Conservation (phyloP, 1,140 invertebrate genomes). For the Chironomus striatipennis region DNA sequence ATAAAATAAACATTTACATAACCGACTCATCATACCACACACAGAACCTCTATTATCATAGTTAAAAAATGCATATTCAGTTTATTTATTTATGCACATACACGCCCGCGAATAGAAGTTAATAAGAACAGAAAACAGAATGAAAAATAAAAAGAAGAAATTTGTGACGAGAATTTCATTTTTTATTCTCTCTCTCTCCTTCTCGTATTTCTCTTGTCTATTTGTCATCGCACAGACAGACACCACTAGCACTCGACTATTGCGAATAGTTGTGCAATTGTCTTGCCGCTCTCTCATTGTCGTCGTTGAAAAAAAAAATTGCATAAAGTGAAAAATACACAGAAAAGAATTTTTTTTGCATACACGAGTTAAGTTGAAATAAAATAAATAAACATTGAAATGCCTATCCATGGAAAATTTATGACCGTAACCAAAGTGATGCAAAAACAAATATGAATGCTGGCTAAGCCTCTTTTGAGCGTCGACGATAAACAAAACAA, state of each 20-base stretch:
- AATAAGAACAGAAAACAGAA: not conserved
- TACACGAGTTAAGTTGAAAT: not conserved
- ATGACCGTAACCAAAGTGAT: conserved; percentile 5
- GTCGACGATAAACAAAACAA: not conserved
- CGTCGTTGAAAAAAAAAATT: not conserved
- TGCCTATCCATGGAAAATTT: not conserved
- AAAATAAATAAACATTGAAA: not conserved
- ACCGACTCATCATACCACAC: too few relatives aligned
- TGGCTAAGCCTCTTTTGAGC: not conserved
- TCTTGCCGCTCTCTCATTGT: not conserved
- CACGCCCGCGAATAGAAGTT: too few relatives aligned
- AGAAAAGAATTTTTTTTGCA: not conserved
- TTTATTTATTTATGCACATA: too few relatives aligned
- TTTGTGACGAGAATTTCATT: not conserved
- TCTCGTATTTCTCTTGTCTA: not conserved
- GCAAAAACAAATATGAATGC: conserved; percentile 1
- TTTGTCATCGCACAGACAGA: not conserved
- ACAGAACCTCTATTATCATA: too few relatives aligned
- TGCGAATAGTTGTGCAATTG: not conserved
- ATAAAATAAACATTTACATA: too few relatives aligned
- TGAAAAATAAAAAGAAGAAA: not conserved
- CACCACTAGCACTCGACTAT: not conserved
- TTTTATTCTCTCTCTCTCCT: not conserved
- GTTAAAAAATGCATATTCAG: too few relatives aligned
- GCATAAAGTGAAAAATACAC: not conserved